Base-by-base conservation (phyloP, 2,888 invertebrate species). In the Myopa tessellatipennis region DNA sequence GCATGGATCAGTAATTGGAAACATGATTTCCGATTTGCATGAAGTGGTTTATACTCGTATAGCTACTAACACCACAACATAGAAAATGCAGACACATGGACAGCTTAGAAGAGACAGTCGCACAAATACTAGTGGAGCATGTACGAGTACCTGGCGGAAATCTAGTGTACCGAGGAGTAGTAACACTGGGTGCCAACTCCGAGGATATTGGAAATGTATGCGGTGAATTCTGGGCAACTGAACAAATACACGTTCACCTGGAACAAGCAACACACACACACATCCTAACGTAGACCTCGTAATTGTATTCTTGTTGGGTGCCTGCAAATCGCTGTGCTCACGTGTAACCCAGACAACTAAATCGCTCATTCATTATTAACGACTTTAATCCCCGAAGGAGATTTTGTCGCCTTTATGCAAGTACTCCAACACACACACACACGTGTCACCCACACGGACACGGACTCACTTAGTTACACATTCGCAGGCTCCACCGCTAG, bases 311-410 rank as follows among this genome's bases (percentile, higher is more conserved):
- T 65, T 36, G 65, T 52, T 18, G n/a, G 18, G 52, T 74, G 52
- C 36, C 52, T 65, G 16, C 16, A 74, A 74, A 74, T 74, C 52
- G 50, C 50, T 26, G 4, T 50, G 69, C 52, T 26, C 14, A 69
- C 40, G 69, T 45, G 18, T 69, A 72, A 52, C 65, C 52, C 52
- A 74, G 65, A 45, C 74, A 74, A 74, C 74, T 63, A 65, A 74
- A 75, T 75, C 68, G 68, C 45, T 69, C 75, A n/a, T 75, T 75
- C 75, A 68, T 75, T 75, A 75, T 69, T 69, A 75, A 75, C 60
- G 68, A 40, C 45, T 52, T 69, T 69, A 75, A 69, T 75, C 69
- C 68, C 60, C 75, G n/a, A 75, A 69, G 60, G 75, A 38, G 75
- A 75, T 75, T 75, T 75, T 69, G 75, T 75, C 75, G 69, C 75